Conservation (phyloP, 2,113 vertebrate genomes). For the Trematocara variabile region DNA sequence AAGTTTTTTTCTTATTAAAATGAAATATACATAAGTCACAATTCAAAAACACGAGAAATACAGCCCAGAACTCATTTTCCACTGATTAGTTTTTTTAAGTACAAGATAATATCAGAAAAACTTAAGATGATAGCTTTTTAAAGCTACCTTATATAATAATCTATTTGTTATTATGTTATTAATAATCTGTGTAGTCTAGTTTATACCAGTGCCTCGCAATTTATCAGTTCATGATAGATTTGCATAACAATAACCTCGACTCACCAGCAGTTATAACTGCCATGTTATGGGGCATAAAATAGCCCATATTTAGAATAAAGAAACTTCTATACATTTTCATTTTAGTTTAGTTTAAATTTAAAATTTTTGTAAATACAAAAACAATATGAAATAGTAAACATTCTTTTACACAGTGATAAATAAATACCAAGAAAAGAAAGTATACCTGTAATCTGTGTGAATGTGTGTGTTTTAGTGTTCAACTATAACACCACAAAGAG, state of each 20-base stretch:
- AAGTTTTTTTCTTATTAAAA: not conserved
- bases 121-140: not conserved
- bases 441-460: not conserved
- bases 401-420: not conserved
- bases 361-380: not conserved
- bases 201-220: not conserved
- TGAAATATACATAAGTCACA: not conserved
- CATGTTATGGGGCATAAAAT: not conserved
- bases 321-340: not conserved
- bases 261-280: not conserved
- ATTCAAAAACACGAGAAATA: not conserved
- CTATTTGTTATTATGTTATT: not conserved
- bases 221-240: not conserved
- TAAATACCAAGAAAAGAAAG: not conserved
- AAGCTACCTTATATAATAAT: not conserved
- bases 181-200: not conserved
- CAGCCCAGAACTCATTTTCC: not conserved
- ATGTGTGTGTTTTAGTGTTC: not conserved
- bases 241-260: not conserved
- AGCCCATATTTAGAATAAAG: not conserved
- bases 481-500: not conserved
- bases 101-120: not conserved
- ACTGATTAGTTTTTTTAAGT: not conserved
- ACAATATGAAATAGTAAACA: not conserved
- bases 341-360: not conserved